phyloP scores from a whole-genome alignment of 2,888 invertebrate genomes.

The Mantis religiosa region DNA sequence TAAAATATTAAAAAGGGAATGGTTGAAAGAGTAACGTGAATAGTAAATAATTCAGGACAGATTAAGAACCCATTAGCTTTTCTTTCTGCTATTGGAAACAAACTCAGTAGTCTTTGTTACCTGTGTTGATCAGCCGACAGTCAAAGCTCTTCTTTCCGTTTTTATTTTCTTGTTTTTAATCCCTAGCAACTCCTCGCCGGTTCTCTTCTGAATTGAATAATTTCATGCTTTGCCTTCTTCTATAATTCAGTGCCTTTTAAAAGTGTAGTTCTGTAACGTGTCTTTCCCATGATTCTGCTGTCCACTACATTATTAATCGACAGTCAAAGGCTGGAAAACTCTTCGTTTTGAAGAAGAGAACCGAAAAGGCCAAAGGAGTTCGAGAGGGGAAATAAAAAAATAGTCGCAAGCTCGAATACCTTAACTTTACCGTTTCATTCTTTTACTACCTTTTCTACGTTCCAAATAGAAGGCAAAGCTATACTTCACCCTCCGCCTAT shows the following conservation, averaged over 20 bases:
- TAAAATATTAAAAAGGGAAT: no score
- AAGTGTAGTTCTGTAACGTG: constrained; percentile 4
- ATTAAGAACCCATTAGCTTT: no score
- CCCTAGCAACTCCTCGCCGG: not conserved
- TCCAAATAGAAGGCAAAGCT: not conserved
- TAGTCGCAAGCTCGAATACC: not conserved
- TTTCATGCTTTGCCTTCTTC: not conserved
- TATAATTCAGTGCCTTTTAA: constrained; percentile 15
- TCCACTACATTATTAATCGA: constrained; percentile 5
- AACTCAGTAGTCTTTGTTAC: no score
- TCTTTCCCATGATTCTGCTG: constrained; percentile 5
- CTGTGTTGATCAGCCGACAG: no score
- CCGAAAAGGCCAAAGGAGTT: not conserved
- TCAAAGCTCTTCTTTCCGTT: not conserved
- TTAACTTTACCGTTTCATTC: not conserved
- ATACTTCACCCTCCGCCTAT: not conserved
- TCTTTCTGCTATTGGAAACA: no score
- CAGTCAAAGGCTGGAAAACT: not conserved
- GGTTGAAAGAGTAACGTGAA: no score
- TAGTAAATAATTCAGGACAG: no score
- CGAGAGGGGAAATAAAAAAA: not conserved
- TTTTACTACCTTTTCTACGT: not conserved
- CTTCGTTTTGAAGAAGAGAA: not conserved
- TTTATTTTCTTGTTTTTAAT: not conserved
- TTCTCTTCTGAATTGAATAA: constrained; percentile 1